Evolutionary conservation across 2,888 invertebrate species (phyloP).

Genomic region (Helleia helle): DNA sequence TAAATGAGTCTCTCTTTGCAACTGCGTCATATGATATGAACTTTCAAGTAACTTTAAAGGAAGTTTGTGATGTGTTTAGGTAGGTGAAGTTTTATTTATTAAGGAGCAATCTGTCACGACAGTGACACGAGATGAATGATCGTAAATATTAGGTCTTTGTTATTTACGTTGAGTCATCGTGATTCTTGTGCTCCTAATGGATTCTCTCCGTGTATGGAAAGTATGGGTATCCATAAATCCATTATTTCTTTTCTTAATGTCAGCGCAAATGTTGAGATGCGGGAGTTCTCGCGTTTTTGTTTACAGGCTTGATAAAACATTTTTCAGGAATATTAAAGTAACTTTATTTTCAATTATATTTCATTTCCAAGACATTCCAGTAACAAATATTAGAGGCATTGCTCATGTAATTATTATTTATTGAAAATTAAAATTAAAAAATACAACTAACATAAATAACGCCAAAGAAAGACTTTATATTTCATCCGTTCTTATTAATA

Average conservation of each 20-base stretch:
- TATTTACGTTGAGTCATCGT: conserved; percentile 31
- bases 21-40: conserved; percentile 20
- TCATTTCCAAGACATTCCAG: too few relatives aligned
- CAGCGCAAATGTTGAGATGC: not conserved
- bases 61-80: conserved; percentile 30
- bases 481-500: too few relatives aligned
- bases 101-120: conserved; percentile 35
- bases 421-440: too few relatives aligned
- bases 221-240: conserved; percentile 6
- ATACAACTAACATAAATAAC: too few relatives aligned
- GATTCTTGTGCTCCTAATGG: conserved; percentile 32
- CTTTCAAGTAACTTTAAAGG: conserved; percentile 17
- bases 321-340: too few relatives aligned
- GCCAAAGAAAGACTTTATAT: too few relatives aligned
- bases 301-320: too few relatives aligned
- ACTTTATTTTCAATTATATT: too few relatives aligned
- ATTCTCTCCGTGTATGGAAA: conserved; percentile 22
- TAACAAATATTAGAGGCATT: too few relatives aligned
- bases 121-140: conserved; percentile 53
- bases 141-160: conserved; percentile 45
- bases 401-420: too few relatives aligned
- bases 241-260: conserved; percentile 6
- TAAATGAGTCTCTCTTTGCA: conserved; percentile 54
- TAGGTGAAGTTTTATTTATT: conserved; percentile 26
- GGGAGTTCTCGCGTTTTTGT: not conserved